A percentile compares a stretch with the other conserved stretches of the same genome.
These are phyloP conservation scores for Anthoptus insignis DNA, from an alignment of 2,888 invertebrate species.

Conservation along the genomic window DNA sequence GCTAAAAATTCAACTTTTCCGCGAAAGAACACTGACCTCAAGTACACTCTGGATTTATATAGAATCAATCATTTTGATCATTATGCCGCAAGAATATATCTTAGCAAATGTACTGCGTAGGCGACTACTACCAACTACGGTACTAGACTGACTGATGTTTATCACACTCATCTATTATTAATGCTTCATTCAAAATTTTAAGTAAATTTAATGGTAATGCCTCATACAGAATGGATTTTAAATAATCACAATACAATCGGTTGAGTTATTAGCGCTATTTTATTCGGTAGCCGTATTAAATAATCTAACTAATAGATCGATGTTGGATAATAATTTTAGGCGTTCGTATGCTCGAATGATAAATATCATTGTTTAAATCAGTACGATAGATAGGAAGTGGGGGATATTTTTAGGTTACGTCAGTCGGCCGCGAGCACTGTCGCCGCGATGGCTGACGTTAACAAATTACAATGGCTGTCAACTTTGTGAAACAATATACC, in stretches of 20 bases:
- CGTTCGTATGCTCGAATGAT: slow-evolving; percentile 67
- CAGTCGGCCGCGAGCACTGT: slow-evolving; percentile 59
- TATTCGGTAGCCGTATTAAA: slow-evolving; percentile 71
- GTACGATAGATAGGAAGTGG: slow-evolving; percentile 65
- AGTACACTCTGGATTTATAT: slow-evolving; percentile 41
- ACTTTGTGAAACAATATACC: slow-evolving; percentile 85
- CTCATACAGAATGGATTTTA: slow-evolving; percentile 60
- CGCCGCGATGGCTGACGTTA: slow-evolving; percentile 71
- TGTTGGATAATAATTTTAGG: slow-evolving; percentile 69
- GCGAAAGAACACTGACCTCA: background rate
- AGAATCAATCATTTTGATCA: slow-evolving; percentile 48
- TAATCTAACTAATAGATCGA: slow-evolving; percentile 69
- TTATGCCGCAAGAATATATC: slow-evolving; percentile 37
- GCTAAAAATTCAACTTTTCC: slow-evolving; percentile 3
- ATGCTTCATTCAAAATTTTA: slow-evolving; percentile 66
- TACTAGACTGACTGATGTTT: slow-evolving; percentile 59
- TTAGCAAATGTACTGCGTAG: slow-evolving; percentile 55
- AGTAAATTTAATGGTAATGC: slow-evolving; percentile 62
- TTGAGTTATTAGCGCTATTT: slow-evolving; percentile 69
- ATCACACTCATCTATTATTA: slow-evolving; percentile 68
- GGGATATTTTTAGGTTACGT: slow-evolving; percentile 76
- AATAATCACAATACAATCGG: slow-evolving; percentile 59
- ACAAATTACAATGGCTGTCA: slow-evolving; percentile 84
- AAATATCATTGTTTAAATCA: slow-evolving; percentile 76
- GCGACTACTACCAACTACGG: slow-evolving; percentile 54